Conservation (phyloP, 2,113 vertebrate species). For the Hyperoodon ampullatus region DNA sequence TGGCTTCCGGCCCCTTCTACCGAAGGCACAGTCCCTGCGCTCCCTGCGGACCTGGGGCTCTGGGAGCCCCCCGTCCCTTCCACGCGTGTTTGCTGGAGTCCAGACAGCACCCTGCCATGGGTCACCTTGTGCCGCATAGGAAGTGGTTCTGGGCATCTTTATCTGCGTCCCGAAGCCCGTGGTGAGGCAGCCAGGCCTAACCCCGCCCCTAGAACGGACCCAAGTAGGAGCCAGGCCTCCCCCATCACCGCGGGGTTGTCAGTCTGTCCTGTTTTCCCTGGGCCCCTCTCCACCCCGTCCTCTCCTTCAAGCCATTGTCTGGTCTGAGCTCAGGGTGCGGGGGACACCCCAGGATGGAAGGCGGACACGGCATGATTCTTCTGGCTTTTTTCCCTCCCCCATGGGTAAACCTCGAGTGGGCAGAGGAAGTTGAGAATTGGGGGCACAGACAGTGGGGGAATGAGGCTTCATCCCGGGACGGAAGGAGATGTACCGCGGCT, state of each 20-base stretch:
- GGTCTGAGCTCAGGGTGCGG: neutral
- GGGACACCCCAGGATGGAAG: neutral
- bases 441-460: neutral
- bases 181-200: neutral
- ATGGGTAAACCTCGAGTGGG: neutral
- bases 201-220: neutral
- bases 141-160: neutral
- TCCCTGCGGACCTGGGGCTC: neutral
- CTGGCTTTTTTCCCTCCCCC: neutral
- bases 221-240: neutral
- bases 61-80: too few species aligned
- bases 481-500: neutral
- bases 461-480: too few species aligned
- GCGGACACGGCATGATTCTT: neutral
- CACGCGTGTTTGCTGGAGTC: too few species aligned
- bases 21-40: too few species aligned
- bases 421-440: neutral
- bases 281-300: too few species aligned
- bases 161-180: fast-evolving
- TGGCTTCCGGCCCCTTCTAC: neutral
- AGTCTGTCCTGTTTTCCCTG: neutral
- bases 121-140: too few species aligned
- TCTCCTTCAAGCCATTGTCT: too few species aligned
- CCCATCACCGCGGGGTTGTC: fast-evolving
- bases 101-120: too few species aligned